These are phyloP conservation scores for Alouatta palliata DNA, from an alignment of 2,113 vertebrate genomes.

Conservation along the genomic window DNA sequence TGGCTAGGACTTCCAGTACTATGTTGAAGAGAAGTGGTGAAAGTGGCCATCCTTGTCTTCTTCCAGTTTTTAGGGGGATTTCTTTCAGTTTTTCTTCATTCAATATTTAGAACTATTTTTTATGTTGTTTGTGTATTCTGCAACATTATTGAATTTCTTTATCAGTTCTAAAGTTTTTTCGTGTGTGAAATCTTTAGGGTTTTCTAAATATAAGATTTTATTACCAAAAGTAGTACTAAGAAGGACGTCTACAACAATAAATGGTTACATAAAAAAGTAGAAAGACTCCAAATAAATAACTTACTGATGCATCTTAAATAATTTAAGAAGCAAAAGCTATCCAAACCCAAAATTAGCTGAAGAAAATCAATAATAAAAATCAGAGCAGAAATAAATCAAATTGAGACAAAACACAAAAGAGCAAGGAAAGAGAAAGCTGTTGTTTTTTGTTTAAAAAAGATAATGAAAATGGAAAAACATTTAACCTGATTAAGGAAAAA, in stretches of 20 bases:
- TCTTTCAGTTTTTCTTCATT: too few relatives aligned
- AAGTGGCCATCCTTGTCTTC: too few relatives aligned
- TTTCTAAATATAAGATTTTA: neutral
- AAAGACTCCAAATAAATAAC: neutral
- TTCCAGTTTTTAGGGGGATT: too few relatives aligned
- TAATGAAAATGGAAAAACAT: neutral
- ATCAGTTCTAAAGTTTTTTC: neutral
- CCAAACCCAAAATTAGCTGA: neutral
- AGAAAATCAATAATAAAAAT: neutral
- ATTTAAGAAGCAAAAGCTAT: neutral
- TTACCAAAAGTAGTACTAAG: neutral
- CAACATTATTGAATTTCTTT: neutral
- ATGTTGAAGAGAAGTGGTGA: too few relatives aligned
- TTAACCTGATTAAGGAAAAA: neutral
- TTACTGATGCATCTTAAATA: neutral
- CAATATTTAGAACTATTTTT: too few relatives aligned
- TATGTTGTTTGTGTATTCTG: neutral
- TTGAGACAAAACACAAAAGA: neutral
- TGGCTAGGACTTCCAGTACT: too few relatives aligned
- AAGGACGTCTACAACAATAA: neutral
- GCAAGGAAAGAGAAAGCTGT: neutral
- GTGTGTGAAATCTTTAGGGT: neutral
- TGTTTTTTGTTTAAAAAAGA: neutral
- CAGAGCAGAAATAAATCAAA: neutral
- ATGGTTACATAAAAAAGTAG: neutral